phyloP scores from a whole-genome alignment of 2,888 invertebrate genomes.

The Agrochola litura region DNA sequence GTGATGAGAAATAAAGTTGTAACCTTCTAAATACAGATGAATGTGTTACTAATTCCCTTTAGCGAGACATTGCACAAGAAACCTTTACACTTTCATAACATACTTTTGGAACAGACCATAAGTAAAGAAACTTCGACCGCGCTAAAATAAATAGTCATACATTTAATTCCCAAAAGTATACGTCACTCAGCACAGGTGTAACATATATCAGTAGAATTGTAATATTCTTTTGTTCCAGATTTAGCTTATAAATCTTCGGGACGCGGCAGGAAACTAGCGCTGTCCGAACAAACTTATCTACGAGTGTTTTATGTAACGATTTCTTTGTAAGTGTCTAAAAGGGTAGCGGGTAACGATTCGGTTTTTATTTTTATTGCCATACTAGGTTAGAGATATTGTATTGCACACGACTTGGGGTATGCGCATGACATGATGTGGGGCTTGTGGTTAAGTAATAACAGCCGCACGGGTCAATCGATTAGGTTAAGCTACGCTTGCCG shows the following conservation, averaged over 20 bases:
- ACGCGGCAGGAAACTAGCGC: constrained; percentile 71
- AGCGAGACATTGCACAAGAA: no score
- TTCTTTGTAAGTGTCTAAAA: constrained; percentile 41
- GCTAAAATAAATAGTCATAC: constrained; percentile 7
- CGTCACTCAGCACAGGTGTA: constrained; percentile 72
- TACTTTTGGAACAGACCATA: no score
- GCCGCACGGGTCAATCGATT: no score
- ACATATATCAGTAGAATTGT: constrained; percentile 72
- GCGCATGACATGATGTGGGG: neutral
- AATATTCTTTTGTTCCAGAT: constrained; percentile 78
- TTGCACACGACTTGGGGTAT: constrained; percentile 21
- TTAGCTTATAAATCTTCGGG: constrained; percentile 76
- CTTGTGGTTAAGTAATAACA: no score
- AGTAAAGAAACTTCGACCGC: constrained; percentile 5
- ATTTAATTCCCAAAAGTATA: constrained; percentile 49
- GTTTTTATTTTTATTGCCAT: constrained; percentile 42
- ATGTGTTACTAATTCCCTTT: no score
- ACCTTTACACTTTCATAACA: no score
- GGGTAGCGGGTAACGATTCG: constrained; percentile 59
- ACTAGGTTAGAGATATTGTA: constrained; percentile 4
- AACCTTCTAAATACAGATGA: no score
- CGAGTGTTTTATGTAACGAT: constrained; percentile 55
- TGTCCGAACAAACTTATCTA: constrained; percentile 70
- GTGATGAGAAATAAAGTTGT: no score
- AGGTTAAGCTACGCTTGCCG: no score